Conservation (phyloP, 2,888 invertebrate species). For the Hyles lineata region DNA sequence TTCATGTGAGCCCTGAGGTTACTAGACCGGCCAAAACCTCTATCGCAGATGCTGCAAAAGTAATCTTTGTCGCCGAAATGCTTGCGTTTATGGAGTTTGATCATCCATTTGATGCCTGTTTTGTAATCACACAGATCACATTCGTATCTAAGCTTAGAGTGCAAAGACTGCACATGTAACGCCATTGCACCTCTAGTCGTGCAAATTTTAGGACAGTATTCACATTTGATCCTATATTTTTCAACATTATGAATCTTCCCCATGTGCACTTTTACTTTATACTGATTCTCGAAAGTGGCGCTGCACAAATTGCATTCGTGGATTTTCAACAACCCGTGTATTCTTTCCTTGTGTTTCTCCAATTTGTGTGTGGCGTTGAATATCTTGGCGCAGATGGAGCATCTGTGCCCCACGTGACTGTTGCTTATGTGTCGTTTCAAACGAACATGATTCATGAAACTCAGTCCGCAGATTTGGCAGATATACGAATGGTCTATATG, state of each 20-base stretch:
- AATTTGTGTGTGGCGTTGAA: constrained; percentile 64
- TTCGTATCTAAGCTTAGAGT: constrained; percentile 63
- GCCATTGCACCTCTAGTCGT: constrained; percentile 81
- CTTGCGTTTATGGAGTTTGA: constrained; percentile 74
- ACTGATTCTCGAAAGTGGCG: constrained; percentile 55
- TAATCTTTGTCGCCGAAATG: constrained; percentile 81
- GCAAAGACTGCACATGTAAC: constrained; percentile 80
- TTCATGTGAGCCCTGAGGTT: constrained; percentile 72
- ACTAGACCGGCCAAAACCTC: constrained; percentile 82
- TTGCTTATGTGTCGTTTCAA: constrained; percentile 64
- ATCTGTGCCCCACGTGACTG: constrained; percentile 58
- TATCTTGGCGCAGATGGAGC: constrained; percentile 71
- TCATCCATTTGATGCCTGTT: constrained; percentile 65
- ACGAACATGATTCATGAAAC: constrained; percentile 61
- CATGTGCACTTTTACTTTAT: constrained; percentile 70
- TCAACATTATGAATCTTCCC: constrained; percentile 72
- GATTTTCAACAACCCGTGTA: constrained; percentile 57
- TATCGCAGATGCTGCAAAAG: constrained; percentile 83
- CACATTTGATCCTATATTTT: constrained; percentile 67
- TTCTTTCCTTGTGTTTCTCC: constrained; percentile 59
- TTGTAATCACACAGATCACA: constrained; percentile 72
- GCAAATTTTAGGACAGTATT: constrained; percentile 73
- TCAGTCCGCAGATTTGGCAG: constrained; percentile 68
- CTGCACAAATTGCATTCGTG: constrained; percentile 63
- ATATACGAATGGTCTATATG: constrained; percentile 64